Base-by-base conservation (phyloP, 2,888 invertebrate genomes). In the Nesidiocoris tenuis region DNA sequence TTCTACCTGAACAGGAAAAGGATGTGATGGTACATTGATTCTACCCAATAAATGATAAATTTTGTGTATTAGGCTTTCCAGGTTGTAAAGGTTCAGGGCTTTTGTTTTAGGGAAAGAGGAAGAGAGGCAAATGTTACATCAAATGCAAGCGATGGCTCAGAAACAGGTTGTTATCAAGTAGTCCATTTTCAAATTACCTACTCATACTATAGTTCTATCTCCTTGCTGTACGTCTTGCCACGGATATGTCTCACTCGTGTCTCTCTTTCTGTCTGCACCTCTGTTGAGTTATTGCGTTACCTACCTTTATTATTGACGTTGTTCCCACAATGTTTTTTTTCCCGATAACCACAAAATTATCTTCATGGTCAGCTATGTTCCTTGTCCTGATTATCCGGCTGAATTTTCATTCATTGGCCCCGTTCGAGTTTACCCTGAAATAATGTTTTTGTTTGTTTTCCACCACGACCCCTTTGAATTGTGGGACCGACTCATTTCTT, bases 121-220 rank as follows among this genome's bases (percentile, higher is more conserved):
- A 86, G 95, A 95, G 87, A 89, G 95, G 82, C 93, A 93, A 87
- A 95, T 95, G 94, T 93, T 95, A 86, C 95, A 95, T 87, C 95
- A 95, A 87, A 95, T 95, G 94, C 95, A 95, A 85, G 93, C 94
- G 81, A 91, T 95, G 93, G 95, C 95, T 83, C 95, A 95, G 86
- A 95, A 95, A 88, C 95, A 95, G 94, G 95, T 95, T 89, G 86
- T 83, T 80, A 80, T 77, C 56, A 75, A 77, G 78, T 85, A 84
- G 80, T 80, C 79, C 81, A 80, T 79, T 80, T 77, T 78, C 61
- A 74, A 24, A 39, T 22, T 72, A 39, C 39, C 39, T 39, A 39
- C 39, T 39, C 39, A 39, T 39, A 39, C 3, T n/a, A n/a, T n/a
- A n/a, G 3, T 72, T n/a, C 61, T 72, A 57, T 72, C 21, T 72